Evolutionary conservation across 2,888 invertebrate species (phyloP), one percentile per base, ranked within the genome.

Genomic region (Matsumyia berberina): DNA sequence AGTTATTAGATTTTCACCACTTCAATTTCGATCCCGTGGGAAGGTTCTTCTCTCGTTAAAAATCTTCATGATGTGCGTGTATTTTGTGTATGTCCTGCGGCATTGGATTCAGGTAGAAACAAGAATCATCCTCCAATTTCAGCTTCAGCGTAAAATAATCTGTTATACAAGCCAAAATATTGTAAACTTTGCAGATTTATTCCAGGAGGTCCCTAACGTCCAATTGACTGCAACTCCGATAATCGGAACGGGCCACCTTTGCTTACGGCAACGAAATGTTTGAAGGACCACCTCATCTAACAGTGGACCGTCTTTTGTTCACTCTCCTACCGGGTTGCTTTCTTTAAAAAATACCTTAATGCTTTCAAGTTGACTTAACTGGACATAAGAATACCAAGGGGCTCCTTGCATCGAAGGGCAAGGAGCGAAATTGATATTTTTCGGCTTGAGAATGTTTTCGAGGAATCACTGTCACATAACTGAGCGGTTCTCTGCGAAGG

Each of bases 131-230:
- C 39, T 49, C 11, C 11, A 35, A 62, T 62, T 33, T 33, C 15
- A 58, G 51, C 42, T 31, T 39, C 58, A 67, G 74, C 85, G 85
- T 80, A 85, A 74, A 80, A 66, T 85, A 74, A 80, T 85, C 79
- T 85, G 85, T 80, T 76, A 80, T 80, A 85, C 85, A 85, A 85
- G 74, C 79, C 79, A 79, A 79, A 74, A 70, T 74, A 85, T 85
- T 85, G 85, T 79, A 37, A 74, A 70, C 35, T 55, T 80, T 85
- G 70, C 44, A 80, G 85, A 85, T 85, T 85, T 85, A 85, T 85
- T 80, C 80, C 74, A 79, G 85, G 85, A 76, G 85, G 85, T 85
- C 85, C 33, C 57, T 46, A 66, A 39, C 55, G 58, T 85, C 74
- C 66, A 46, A 64, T 70, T 57, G 42, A 49, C 39, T n/a, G n/a